Evolutionary conservation across 2,888 invertebrate species (phyloP).

Genomic region (Acanthosepion lycidas): DNA sequence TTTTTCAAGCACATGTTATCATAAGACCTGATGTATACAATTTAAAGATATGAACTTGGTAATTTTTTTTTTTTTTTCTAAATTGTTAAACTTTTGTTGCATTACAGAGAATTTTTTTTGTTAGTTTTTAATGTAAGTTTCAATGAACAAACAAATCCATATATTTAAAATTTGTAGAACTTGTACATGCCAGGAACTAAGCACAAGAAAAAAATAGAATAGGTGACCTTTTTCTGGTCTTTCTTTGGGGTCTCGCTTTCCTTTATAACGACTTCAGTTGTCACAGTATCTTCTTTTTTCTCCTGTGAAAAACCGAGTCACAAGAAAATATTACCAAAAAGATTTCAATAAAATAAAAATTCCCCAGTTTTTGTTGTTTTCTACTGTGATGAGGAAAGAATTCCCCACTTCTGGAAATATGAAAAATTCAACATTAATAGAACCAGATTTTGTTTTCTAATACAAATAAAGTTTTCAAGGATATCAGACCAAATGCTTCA

Average conservation of each 20-base stretch:
- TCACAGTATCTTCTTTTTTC: neutral
- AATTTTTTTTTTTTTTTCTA: too few relatives aligned
- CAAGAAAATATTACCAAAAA: neutral
- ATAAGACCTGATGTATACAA: too few relatives aligned
- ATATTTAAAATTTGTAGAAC: neutral
- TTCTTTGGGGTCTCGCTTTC: neutral
- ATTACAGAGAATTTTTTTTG: neutral
- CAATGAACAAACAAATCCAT: too few relatives aligned
- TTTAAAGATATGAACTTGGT: too few relatives aligned
- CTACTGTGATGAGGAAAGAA: too few relatives aligned
- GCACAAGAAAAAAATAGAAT: neutral
- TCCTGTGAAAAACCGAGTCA: constrained; percentile 13
- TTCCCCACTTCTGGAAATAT: neutral
- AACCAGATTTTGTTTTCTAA: too few relatives aligned
- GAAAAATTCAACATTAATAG: too few relatives aligned
- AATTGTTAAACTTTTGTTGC: too few relatives aligned
- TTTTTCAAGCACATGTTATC: too few relatives aligned
- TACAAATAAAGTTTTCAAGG: too few relatives aligned
- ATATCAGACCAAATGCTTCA: too few relatives aligned
- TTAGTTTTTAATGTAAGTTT: neutral
- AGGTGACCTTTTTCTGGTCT: neutral
- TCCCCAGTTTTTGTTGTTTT: neutral
- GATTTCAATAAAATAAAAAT: neutral
- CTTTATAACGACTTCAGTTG: neutral
- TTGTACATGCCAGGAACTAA: neutral